A percentile compares a stretch with the other conserved stretches of the same genome.
phyloP scores from a whole-genome alignment of 2,888 invertebrate species.

The Schrankia costaestrigalis region DNA sequence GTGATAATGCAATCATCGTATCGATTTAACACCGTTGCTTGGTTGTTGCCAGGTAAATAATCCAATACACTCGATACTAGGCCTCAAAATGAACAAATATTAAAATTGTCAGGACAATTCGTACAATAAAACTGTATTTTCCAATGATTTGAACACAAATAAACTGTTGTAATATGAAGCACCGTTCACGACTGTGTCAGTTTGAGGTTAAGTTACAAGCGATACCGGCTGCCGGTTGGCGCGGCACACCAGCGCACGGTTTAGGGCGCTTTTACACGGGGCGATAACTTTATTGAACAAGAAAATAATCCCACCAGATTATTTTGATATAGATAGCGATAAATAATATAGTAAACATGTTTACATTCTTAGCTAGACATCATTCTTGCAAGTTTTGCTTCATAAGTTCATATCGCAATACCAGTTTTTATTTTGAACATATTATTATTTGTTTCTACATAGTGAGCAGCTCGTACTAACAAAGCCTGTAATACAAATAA shows the following conservation, averaged over 20 bases:
- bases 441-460: no score
- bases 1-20: slow-evolving; percentile 36
- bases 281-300: slow-evolving; percentile 23
- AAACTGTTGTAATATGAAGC: slow-evolving; percentile 67
- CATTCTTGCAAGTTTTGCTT: no score
- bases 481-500: no score
- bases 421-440: no score
- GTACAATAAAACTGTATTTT: slow-evolving; percentile 14
- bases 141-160: slow-evolving; percentile 47
- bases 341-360: no score
- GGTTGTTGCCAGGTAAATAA: slow-evolving; percentile 17
- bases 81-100: no score
- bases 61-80: no score
- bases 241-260: slow-evolving; percentile 59
- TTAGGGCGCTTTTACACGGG: slow-evolving; percentile 54
- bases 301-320: background rate
- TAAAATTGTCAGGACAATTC: no score
- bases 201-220: slow-evolving; percentile 80
- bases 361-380: no score
- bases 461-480: no score
- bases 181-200: slow-evolving; percentile 75
- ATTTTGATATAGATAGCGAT: no score
- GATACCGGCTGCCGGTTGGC: slow-evolving; percentile 69
- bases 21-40: slow-evolving; percentile 36
- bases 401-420: no score